Conservation (phyloP, 2,113 vertebrate genomes). For the Oceanites oceanicus region DNA sequence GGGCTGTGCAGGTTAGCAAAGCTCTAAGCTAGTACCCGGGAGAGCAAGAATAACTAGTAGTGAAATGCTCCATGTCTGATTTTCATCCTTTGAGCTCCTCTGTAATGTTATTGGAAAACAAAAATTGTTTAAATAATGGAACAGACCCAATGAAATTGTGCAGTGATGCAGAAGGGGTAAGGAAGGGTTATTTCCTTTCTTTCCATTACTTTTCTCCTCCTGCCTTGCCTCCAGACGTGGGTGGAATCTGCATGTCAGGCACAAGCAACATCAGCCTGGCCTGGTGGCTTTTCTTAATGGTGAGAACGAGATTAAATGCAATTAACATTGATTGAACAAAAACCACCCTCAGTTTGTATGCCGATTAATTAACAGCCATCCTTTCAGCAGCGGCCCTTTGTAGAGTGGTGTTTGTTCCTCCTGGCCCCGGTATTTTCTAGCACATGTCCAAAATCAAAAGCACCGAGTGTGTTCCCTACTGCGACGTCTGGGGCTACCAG, state of each 20-base stretch:
- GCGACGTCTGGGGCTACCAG: background rate
- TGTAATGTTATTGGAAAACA: conserved; percentile 37
- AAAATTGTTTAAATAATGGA: conserved; percentile 56
- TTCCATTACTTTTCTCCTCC: conserved; percentile 23
- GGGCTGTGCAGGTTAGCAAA: background rate
- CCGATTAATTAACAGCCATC: conserved; percentile 55
- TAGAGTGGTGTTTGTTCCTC: background rate
- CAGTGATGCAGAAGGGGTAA: conserved; percentile 38
- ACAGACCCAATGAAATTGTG: conserved; percentile 19
- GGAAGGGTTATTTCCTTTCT: conserved; percentile 44
- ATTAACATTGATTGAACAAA: conserved; percentile 58
- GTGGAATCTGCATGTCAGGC: conserved; percentile 36
- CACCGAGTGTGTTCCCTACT: background rate
- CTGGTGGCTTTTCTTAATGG: conserved; percentile 48
- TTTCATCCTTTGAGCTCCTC: conserved; percentile 33
- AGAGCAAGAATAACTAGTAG: background rate
- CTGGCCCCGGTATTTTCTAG: background rate
- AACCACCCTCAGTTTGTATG: conserved; percentile 15
- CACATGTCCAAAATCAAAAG: conserved; percentile 33
- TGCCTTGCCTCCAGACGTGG: background rate
- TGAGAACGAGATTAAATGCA: conserved; percentile 54
- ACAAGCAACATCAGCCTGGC: conserved; percentile 22
- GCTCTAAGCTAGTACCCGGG: background rate
- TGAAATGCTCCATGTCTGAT: background rate
- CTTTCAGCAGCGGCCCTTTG: conserved; percentile 43